Evolutionary conservation across 2,888 invertebrate species (phyloP).

Genomic region (Heliconius aoede): DNA sequence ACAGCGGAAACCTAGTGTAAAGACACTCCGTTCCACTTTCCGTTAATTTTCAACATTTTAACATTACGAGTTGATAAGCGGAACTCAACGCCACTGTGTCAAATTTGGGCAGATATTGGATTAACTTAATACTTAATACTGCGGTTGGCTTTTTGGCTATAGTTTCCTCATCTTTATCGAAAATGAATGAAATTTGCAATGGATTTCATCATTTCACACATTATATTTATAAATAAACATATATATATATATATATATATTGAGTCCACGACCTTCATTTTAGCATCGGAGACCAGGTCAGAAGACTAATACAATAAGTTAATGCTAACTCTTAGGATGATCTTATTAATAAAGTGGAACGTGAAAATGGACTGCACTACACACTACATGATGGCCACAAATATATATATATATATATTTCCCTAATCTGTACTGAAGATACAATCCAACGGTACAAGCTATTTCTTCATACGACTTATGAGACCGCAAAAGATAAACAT

Average conservation of each 20-base stretch:
- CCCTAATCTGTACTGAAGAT: neutral
- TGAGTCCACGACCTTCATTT: neutral
- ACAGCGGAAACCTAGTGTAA: too few species aligned
- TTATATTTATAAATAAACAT: too few species aligned
- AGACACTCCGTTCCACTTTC: too few species aligned
- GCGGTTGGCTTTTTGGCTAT: too few species aligned
- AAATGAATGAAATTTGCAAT: too few species aligned
- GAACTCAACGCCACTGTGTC: too few species aligned
- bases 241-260: neutral
- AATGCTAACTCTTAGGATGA: neutral
- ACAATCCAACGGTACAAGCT: neutral
- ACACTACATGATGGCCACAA: neutral
- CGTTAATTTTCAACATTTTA: too few species aligned
- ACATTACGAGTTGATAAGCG: too few species aligned
- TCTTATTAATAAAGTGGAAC: constrained; percentile 15
- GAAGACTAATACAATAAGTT: constrained; percentile 14
- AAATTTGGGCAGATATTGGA: too few species aligned
- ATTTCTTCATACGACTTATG: constrained; percentile 1
- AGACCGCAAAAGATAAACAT: constrained; percentile 19
- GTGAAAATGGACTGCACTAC: neutral
- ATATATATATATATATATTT: neutral
- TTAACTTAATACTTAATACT: too few species aligned
- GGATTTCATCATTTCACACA: too few species aligned
- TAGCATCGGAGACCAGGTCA: neutral
- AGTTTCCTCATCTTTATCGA: too few species aligned